Conservation (phyloP, 2,113 vertebrate genomes). For the Saccopteryx bilineata region DNA sequence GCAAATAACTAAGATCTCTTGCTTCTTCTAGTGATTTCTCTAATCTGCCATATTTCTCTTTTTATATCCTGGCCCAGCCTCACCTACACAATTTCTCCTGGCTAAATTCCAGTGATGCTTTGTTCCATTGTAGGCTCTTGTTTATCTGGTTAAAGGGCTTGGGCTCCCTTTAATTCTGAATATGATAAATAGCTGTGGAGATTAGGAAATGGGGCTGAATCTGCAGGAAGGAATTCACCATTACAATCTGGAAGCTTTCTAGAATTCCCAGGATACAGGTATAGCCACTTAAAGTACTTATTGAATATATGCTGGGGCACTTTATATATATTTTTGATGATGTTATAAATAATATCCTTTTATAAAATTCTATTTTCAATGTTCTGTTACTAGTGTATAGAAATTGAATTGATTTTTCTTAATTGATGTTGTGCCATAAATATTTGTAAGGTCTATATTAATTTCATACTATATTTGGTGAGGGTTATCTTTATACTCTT, state of each 20-base stretch:
- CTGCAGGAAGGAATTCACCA: not conserved
- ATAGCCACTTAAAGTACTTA: not conserved
- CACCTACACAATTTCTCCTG: too few species aligned
- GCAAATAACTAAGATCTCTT: not conserved
- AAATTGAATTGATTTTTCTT: not conserved
- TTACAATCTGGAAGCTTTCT: not conserved
- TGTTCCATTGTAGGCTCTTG: not conserved
- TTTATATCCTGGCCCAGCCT: not conserved
- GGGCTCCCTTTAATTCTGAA: not conserved
- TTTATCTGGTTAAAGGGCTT: not conserved
- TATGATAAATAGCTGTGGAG: not conserved
- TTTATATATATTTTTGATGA: not conserved
- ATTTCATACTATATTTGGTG: not conserved
- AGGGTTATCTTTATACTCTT: not conserved
- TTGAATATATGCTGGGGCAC: not conserved
- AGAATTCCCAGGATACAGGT: not conserved
- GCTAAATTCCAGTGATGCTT: not conserved
- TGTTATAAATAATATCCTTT: not conserved
- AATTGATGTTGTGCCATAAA: not conserved
- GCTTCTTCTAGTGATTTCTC: not conserved
- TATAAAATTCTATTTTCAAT: not conserved
- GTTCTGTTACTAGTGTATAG: not conserved
- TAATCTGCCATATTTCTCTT: not conserved
- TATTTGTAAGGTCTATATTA: not conserved
- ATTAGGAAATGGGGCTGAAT: not conserved